Base-by-base conservation (phyloP, 2,888 invertebrate species). In the Prosapia bicincta region DNA sequence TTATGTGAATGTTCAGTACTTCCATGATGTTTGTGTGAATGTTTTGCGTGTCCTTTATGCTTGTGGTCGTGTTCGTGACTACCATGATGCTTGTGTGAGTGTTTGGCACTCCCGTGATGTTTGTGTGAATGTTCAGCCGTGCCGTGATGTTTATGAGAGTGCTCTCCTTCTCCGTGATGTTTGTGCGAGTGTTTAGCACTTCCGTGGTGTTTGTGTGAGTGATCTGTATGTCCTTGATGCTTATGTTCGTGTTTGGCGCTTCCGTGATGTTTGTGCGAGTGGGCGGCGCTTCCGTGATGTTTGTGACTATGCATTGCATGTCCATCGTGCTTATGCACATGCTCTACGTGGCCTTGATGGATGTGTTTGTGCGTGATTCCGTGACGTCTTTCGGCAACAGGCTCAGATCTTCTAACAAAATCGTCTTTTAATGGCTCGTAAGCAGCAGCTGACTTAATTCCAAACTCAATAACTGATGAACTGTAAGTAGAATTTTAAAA, bases 261-360 rank as follows among this genome's bases (percentile, higher is more conserved):
- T 7, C 79, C 79, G 26, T 79, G 77, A 67, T 80, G 80, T 0
- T 76, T 71, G 28, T 80, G 80, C 26, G 78, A 76, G 26, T 80
- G 80, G 23, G 78, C 78, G 7, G 69, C 69, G 24, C 69, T 65
- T 6, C 75, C 75, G 20, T 67, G 43, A 26, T 75, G 75, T 26
- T 67, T 75, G 32, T 75, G 80, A 3, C 72, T 71, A 38, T 80
- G 80, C 32, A 77, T 71, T 54, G 77, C 77, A 68, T 79, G 78
- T 0, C 78, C 79, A 15, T 76, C 26, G 73, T 79, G 78, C 65
- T 78, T 76, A 25, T 79, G 78, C 24, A 74, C 72, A 66, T 78
- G 78, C 28, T 74, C 70, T 32, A 69, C 74, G 32, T 78, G 74
- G 15, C 78, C 78, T 13, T 76, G 74, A 66, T 78, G 78, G 15